Conservation (phyloP, 2,888 invertebrate genomes). For the Gryllus longicercus region DNA sequence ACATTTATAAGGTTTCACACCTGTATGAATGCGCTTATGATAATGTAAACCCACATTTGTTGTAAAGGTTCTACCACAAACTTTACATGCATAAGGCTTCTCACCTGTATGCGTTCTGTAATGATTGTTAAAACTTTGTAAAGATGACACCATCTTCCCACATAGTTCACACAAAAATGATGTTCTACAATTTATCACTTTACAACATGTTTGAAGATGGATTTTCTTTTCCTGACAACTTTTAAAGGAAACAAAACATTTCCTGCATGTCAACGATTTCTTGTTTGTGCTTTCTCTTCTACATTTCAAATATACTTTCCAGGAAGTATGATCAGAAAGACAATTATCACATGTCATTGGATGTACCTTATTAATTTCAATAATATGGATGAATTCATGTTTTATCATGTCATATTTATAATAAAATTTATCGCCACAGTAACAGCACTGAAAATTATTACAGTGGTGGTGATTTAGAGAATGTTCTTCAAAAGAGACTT, state of each 20-base stretch:
- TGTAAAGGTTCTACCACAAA: background rate
- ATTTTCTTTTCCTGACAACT: background rate
- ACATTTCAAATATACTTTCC: too few relatives aligned
- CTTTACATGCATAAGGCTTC: background rate
- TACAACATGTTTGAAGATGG: background rate
- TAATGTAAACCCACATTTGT: background rate
- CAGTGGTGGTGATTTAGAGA: background rate
- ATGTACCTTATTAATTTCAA: background rate
- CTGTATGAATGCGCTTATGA: background rate
- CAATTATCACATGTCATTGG: background rate
- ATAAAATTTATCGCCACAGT: background rate
- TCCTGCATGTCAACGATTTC: background rate
- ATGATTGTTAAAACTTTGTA: background rate
- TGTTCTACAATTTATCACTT: background rate
- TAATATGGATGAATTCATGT: background rate
- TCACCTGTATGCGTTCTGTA: background rate
- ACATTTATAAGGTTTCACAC: background rate
- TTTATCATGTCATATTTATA: background rate
- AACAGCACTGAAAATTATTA: background rate
- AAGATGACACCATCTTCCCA: background rate
- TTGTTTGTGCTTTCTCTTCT: too few relatives aligned
- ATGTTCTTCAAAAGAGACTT: background rate
- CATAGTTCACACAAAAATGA: background rate
- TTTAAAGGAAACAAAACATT: background rate
- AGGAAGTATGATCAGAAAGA: background rate